A percentile compares a stretch with the other conserved stretches of the same genome.
Conservation (phyloP, 2,888 invertebrate genomes). For the Drosophila picticornis region DNA sequence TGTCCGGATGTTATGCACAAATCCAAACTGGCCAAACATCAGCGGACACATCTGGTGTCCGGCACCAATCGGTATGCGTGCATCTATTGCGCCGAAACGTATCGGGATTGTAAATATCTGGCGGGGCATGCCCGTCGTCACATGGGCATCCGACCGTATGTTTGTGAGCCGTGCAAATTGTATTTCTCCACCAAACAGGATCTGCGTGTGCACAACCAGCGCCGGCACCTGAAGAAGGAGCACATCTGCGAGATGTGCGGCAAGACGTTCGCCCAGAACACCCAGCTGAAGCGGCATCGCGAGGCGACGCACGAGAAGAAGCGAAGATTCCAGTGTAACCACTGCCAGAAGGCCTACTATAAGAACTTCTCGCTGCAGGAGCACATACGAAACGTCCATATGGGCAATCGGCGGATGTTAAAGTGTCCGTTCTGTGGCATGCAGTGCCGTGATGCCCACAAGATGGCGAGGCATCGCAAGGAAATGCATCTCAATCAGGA, state of each 20-base stretch:
- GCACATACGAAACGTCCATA: conserved; percentile 81
- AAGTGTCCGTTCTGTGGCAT: conserved; percentile 82
- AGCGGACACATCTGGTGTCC: conserved; percentile 77
- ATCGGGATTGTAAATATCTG: conserved; percentile 81
- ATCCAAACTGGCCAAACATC: conserved; percentile 69
- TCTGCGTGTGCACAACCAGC: conserved; percentile 80
- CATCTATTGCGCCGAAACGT: conserved; percentile 79
- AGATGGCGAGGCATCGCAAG: conserved; percentile 82
- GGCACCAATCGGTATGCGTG: conserved; percentile 79
- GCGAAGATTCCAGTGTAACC: conserved; percentile 76
- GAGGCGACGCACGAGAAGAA: conserved; percentile 82
- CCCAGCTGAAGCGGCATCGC: conserved; percentile 81
- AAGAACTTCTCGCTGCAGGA: conserved; percentile 82
- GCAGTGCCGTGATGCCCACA: conserved; percentile 83
- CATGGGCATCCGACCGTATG: conserved; percentile 82
- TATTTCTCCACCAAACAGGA: conserved; percentile 83
- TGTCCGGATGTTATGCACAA: conserved; percentile 81
- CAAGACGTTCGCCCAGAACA: conserved; percentile 81
- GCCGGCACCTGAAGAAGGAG: conserved; percentile 79
- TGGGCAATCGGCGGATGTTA: conserved; percentile 81
- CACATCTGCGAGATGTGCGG: conserved; percentile 82
- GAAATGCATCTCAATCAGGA: conserved; percentile 79
- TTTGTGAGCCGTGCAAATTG: conserved; percentile 79
- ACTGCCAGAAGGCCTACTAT: conserved; percentile 81
- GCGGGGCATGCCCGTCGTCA: conserved; percentile 82